Base-by-base conservation (phyloP, 1,140 invertebrate genomes). In the Drosophila asahinai region DNA sequence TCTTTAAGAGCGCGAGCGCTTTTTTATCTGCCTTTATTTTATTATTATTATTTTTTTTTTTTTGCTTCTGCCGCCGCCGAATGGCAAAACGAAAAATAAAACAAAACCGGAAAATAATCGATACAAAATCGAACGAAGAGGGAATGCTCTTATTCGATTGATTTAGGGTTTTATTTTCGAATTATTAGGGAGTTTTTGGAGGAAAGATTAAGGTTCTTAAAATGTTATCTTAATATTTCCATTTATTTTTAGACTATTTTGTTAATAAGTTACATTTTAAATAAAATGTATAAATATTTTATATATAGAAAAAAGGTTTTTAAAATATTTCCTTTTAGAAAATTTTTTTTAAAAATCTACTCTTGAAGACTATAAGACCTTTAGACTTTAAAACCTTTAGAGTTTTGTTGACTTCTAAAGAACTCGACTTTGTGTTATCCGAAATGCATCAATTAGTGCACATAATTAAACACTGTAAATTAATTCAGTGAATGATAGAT, bases 61-160 rank as follows among this genome's bases (percentile, higher is more conserved):
- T 55, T 36, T 47, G 61, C 62, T 89, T 55, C 12, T 38, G 36
- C 36, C 36, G 12, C 12, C 36, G 36, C 36, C 36, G 81, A 86
- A 86, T 83, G 80, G 83, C 77, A 87, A 87, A 89, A 67, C 59
- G 81, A 81, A 87, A 87, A 89, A 89, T 89, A 84, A 89, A 87
- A 83, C 68, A 83, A 87, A 87, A 87, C 84, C 84, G 84, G 84
- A 84, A 87, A 87, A 84, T 67, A 81, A 58, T 61, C 43, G 36
- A 51, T 27, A 25, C n/a, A 12, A 25, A 58, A 22, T 36, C 36
- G 19, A 19, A 47, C 81, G 83, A 83, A 57, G 12, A 4, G 4
- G 27, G 33, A 47, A 81, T 87, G 59, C 83, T 36, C 83, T 87
- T 36, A 43, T 14, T 11, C 14, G 12, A 19, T 15, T n/a, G 8